phyloP scores from a whole-genome alignment of 2,797 vertebrate genomes.

The Galago senegalensis region DNA sequence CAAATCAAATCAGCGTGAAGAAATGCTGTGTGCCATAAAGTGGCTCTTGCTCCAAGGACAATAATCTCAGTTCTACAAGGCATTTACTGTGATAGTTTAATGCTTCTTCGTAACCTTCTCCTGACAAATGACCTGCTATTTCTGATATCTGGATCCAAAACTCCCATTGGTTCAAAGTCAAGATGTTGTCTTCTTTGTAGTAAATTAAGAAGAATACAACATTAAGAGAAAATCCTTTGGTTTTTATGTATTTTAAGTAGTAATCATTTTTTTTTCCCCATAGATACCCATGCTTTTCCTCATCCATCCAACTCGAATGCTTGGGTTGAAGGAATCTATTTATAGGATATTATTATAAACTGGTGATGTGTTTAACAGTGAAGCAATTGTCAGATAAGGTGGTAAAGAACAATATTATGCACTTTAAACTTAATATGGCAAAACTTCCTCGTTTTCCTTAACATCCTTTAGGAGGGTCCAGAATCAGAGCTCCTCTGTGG shows the following conservation, averaged over 20 bases:
- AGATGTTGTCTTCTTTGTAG: not conserved
- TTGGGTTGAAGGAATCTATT: not conserved
- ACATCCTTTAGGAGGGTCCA: not conserved
- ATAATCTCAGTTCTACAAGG: not conserved
- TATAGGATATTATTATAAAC: not conserved
- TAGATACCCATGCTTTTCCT: not conserved
- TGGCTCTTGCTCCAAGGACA: not conserved
- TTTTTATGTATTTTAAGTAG: slow-evolving; percentile 41
- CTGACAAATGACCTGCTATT: not conserved
- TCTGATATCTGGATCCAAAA: not conserved
- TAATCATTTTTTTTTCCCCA: not conserved
- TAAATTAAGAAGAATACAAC: slow-evolving; percentile 31
- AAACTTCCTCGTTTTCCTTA: slow-evolving; percentile 32
- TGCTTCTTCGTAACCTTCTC: not conserved
- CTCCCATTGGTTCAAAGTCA: not conserved
- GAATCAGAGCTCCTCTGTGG: not conserved
- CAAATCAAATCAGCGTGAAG: not conserved
- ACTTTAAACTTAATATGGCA: not conserved
- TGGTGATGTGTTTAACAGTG: not conserved
- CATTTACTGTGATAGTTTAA: not conserved
- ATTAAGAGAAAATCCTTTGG: not conserved
- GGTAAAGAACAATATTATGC: not conserved
- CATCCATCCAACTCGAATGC: not conserved
- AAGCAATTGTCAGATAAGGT: slow-evolving; percentile 5
- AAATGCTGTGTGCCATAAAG: not conserved